Evolutionary conservation across 2,797 vertebrate genomes (phyloP), one percentile per base, ranked within the genome.

Genomic region (Tinamus major): DNA sequence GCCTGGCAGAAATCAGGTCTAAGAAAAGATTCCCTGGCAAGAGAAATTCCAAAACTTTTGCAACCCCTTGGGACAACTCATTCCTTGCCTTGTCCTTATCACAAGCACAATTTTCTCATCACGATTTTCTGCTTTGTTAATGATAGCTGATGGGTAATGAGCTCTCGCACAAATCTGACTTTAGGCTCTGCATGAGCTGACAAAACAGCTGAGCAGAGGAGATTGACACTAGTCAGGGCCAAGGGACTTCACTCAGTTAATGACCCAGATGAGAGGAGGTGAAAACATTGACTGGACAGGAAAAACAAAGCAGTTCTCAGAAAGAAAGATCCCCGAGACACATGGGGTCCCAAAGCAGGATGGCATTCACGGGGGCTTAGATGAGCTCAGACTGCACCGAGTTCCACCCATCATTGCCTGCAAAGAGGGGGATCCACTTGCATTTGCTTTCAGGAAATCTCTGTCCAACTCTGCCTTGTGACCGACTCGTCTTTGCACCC

Each of bases 201-300:
- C 82, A 23, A 67, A 89, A 56, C 58, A 49, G n/a, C 49, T 69
- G 1, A 2, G 3, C 46, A 46, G 29, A 6, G 0, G 0, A 42
- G n/a, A 4, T 70, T 39, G 77, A 80, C 62, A 2, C 15, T 13
- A 41, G 21, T 18, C 14, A 9, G n/a, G 33, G 56, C n/a, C 56
- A 15, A 33, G 65, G 56, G 75, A n/a, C n/a, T 84, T 80, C 31
- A 31, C 67, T 86, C 81, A 23, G 5, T 49, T 86, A 42, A 2
- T 53, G 27, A 3, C 17, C 62, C 14, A 8, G 0, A 0, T 42
- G 39, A 75, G 55, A 80, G 42, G 20, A 91, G 39, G 51, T 53
- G 51, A 56, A 17, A 76, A 41, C 20, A 10, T 46, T 62, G 56
- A 24, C 51, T 63, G 35, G 42, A 19, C 31, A 29, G 78, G 84